Conservation (phyloP, 2,113 vertebrate species). For the Mohoua ochrocephala region DNA sequence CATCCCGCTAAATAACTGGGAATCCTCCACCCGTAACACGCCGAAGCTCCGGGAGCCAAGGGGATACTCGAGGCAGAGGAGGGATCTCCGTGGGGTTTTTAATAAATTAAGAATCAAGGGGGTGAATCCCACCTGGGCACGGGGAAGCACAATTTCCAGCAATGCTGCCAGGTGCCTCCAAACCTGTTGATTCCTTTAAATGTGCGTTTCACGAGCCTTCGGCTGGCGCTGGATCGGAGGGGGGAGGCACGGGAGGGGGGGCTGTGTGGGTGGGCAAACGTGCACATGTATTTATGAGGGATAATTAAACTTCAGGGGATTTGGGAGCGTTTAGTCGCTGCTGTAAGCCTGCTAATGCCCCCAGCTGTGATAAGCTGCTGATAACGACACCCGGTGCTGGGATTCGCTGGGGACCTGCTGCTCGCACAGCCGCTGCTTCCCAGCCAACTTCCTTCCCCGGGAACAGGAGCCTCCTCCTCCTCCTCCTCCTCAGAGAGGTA, state of each 20-base stretch:
- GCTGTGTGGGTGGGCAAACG: neutral
- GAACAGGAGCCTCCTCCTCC: neutral
- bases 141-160: neutral
- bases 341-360: conserved; percentile 59
- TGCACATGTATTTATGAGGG: conserved; percentile 34
- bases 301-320: conserved; percentile 67
- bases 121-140: neutral
- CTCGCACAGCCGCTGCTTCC: neutral
- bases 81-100: fast-evolving
- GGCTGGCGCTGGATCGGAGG: neutral
- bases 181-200: conserved; percentile 16
- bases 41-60: neutral
- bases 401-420: conserved; percentile 28
- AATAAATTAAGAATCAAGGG: neutral
- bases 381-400: conserved; percentile 44
- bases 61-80: neutral
- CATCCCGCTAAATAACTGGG: neutral
- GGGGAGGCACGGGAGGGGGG: neutral
- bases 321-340: conserved; percentile 39
- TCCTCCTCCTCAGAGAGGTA: neutral
- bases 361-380: conserved; percentile 59
- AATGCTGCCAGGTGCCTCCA: neutral
- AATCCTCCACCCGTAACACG: fast-evolving
- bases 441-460: neutral
- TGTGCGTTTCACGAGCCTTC: neutral